phyloP scores from a whole-genome alignment of 2,113 vertebrate species.

The Fregata magnificens region DNA sequence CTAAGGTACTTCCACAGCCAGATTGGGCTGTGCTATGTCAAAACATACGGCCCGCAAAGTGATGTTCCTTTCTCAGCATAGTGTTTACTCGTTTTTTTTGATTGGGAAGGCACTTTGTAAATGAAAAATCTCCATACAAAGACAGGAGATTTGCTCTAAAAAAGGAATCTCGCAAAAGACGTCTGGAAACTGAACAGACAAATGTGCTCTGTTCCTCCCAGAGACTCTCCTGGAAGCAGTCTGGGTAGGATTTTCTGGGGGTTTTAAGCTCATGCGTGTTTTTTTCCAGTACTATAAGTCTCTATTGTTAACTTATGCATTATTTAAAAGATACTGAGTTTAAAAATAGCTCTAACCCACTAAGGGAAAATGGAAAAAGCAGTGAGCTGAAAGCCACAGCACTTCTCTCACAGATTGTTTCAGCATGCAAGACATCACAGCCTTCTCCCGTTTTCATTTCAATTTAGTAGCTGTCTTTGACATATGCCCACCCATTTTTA shows the following conservation, averaged over 20 bases:
- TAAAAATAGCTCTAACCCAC: conserved; percentile 55
- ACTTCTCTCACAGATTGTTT: not conserved
- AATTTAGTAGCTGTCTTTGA: not conserved
- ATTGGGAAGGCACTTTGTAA: not conserved
- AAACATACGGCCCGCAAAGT: not conserved
- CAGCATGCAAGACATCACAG: conserved; percentile 5
- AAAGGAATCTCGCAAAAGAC: not conserved
- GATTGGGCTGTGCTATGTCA: not conserved
- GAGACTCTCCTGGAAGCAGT: conserved; percentile 27
- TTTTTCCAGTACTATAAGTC: conserved; percentile 33
- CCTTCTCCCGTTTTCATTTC: not conserved
- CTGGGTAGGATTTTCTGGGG: not conserved
- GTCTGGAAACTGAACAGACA: conserved; percentile 41
- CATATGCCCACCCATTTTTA: not conserved
- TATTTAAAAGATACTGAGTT: conserved; percentile 53
- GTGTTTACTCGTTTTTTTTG: conserved; percentile 9
- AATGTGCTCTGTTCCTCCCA: not conserved
- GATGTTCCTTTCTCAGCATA: not conserved
- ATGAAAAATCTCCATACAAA: not conserved
- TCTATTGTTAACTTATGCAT: conserved; percentile 65
- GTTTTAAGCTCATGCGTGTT: not conserved
- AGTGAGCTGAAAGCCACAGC: conserved; percentile 8
- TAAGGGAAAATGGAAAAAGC: conserved; percentile 42
- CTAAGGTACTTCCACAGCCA: not conserved
- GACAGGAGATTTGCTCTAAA: not conserved